These are phyloP conservation scores for Zaprionus obscuricornis DNA, from an alignment of 2,888 invertebrate genomes.

Conservation along the genomic window DNA sequence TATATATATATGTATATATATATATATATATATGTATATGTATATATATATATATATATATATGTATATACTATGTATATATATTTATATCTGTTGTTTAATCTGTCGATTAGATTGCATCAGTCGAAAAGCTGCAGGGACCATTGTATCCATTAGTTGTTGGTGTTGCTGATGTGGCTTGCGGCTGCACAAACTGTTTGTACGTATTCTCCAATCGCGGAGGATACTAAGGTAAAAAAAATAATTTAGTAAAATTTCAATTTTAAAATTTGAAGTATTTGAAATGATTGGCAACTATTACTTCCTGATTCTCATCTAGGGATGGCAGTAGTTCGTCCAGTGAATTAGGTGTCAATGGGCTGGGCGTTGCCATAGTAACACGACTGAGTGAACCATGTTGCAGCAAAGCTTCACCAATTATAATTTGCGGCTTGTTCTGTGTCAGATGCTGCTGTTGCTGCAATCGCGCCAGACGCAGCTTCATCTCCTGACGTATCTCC, in stretches of 20 bases:
- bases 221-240: constrained; percentile 61
- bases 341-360: constrained; percentile 91
- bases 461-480: constrained; percentile 89
- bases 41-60: constrained; percentile 4
- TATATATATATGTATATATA: background rate
- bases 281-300: constrained; percentile 78
- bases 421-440: constrained; percentile 84
- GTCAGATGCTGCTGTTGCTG: constrained; percentile 85
- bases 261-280: background rate
- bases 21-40: background rate
- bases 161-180: constrained; percentile 13
- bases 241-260: background rate
- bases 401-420: constrained; percentile 84
- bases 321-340: constrained; percentile 92
- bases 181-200: constrained; percentile 68
- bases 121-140: constrained; percentile 85
- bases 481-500: constrained; percentile 90
- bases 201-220: constrained; percentile 60
- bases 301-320: constrained; percentile 91
- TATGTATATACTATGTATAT: background rate
- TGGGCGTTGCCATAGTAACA: constrained; percentile 85
- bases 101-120: constrained; percentile 83
- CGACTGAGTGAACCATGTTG: constrained; percentile 77
- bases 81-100: background rate
- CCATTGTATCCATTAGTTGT: constrained; percentile 78